Evolutionary conservation across 30 jellyfish, hydroid and myxozoan species (phyloP).

Genomic region (Nemopilema nomurai): DNA sequence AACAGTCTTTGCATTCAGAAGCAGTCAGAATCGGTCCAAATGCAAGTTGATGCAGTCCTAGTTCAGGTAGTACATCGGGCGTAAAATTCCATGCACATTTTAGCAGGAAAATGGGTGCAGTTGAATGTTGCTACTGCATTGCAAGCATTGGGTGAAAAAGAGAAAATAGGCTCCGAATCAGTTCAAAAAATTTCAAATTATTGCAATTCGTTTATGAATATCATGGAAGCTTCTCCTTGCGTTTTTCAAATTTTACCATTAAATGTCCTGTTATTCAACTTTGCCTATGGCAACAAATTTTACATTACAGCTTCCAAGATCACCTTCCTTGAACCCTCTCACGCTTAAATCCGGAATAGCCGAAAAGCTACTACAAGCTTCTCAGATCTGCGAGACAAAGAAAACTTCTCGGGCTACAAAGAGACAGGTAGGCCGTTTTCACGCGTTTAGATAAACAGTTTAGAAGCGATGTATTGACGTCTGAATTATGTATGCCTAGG

Average conservation of each 20-base stretch:
- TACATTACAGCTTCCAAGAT: neutral
- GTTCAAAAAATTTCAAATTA: too few species aligned
- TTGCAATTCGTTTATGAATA: too few species aligned
- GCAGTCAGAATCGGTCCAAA: slow-evolving; percentile 14
- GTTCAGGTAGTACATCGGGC: neutral
- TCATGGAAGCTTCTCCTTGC: neutral
- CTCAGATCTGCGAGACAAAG: neutral
- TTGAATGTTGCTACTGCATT: neutral
- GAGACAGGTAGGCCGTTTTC: neutral
- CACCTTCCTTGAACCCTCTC: neutral
- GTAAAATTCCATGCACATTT: neutral
- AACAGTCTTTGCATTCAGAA: slow-evolving; percentile 37
- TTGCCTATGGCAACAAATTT: neutral
- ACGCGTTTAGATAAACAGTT: neutral
- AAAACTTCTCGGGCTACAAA: neutral
- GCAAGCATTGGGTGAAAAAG: neutral
- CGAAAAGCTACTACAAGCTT: neutral
- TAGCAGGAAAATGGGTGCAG: neutral
- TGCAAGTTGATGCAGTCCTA: slow-evolving; percentile 6
- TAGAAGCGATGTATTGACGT: neutral
- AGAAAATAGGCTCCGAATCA: neutral
- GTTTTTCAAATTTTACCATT: neutral
- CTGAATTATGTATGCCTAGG: too few species aligned
- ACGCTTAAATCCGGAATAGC: neutral
- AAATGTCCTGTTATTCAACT: neutral